These are phyloP conservation scores for Hormiphora californensis DNA, from an alignment of 37 sponge, comb jelly and placozoan genomes.

Conservation along the genomic window DNA sequence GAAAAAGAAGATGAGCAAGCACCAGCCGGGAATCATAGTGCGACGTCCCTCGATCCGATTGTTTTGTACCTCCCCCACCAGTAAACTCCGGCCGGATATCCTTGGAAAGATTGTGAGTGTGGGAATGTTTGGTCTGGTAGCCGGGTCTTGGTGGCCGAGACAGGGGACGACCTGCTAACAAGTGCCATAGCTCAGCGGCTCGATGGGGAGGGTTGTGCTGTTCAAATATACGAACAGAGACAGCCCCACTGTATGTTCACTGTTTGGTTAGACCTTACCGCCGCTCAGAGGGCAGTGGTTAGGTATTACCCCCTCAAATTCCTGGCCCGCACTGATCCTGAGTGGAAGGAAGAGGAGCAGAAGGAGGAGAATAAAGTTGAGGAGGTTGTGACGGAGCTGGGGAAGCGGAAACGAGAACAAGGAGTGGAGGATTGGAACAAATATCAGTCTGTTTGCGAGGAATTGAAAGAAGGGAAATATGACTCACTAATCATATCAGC, in stretches of 20 bases:
- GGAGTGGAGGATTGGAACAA: background rate
- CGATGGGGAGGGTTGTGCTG: background rate
- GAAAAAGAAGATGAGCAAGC: constrained; percentile 4
- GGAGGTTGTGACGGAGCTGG: background rate
- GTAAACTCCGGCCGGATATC: constrained; percentile 25
- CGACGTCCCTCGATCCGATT: constrained; percentile 1
- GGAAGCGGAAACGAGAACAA: background rate
- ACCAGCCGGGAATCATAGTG: constrained; percentile 14
- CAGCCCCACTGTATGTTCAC: background rate
- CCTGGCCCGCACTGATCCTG: background rate
- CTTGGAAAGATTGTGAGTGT: constrained; percentile 2
- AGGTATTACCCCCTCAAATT: constrained; percentile 34
- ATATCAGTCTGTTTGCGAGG: background rate
- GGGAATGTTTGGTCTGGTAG: constrained; percentile 33
- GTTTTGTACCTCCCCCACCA: background rate
- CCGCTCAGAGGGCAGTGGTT: background rate
- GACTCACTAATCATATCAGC: constrained; percentile 48
- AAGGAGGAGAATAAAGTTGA: background rate
- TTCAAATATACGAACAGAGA: constrained; percentile 29
- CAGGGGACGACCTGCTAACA: constrained; percentile 4
- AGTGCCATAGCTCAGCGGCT: constrained; percentile 25
- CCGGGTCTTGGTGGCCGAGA: background rate
- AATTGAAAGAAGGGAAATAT: background rate
- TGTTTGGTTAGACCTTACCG: background rate
- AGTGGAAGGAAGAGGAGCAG: background rate